phyloP scores from a whole-genome alignment of 2,113 vertebrate genomes.

The Dromiciops gliroides region DNA sequence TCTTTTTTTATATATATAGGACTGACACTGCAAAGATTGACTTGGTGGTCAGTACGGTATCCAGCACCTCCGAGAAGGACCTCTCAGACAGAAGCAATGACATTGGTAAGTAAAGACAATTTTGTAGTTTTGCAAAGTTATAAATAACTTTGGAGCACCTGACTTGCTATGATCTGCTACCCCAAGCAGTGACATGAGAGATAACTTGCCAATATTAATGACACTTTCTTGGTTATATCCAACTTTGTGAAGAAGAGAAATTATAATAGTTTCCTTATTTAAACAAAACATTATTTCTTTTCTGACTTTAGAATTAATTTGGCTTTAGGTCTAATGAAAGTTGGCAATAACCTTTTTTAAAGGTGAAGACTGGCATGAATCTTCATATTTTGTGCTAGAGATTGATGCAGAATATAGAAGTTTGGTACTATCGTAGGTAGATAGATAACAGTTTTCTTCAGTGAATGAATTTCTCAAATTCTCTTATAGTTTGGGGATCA shows the following conservation, averaged over 20 bases:
- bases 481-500: slow-evolving; percentile 38
- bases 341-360: slow-evolving; percentile 20
- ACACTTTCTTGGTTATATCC: background rate
- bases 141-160: slow-evolving; percentile 47
- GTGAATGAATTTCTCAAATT: background rate
- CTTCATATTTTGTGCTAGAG: slow-evolving; percentile 44
- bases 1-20: slow-evolving; percentile 88
- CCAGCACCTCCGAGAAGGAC: slow-evolving; percentile 89
- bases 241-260: slow-evolving; percentile 36
- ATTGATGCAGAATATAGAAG: slow-evolving; percentile 11
- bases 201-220: slow-evolving; percentile 26
- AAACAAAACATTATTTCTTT: slow-evolving; percentile 22
- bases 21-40: slow-evolving; percentile 94
- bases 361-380: background rate
- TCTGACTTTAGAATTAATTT: slow-evolving; percentile 15
- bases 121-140: slow-evolving; percentile 61
- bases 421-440: background rate
- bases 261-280: slow-evolving; percentile 2
- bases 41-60: slow-evolving; percentile 83
- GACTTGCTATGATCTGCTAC: slow-evolving; percentile 38
- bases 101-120: slow-evolving; percentile 89
- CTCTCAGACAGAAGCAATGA: slow-evolving; percentile 93
- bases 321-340: slow-evolving; percentile 26
- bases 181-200: slow-evolving; percentile 35
- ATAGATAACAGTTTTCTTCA: slow-evolving; percentile 15